phyloP scores from a whole-genome alignment of 2,888 invertebrate genomes.

The Mythimna loreyi region DNA sequence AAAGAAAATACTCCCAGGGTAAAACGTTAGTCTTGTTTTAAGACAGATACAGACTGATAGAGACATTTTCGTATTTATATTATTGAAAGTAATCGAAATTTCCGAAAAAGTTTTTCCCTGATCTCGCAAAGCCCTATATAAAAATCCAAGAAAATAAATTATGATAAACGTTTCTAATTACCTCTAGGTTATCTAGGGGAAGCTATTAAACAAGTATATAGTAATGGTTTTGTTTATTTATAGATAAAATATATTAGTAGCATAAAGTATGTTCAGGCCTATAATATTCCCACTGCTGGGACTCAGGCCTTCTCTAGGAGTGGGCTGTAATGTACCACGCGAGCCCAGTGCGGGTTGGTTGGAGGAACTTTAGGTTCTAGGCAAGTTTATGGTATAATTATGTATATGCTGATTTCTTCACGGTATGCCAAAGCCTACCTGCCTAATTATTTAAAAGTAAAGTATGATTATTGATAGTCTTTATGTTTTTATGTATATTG shows the following conservation, averaged over 20 bases:
- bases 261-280: too few relatives aligned
- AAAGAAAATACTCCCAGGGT: background rate
- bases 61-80: background rate
- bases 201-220: background rate
- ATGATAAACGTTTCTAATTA: background rate
- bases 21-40: background rate
- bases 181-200: background rate
- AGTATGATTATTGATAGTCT: slow-evolving; percentile 1
- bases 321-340: too few relatives aligned
- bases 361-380: too few relatives aligned
- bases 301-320: too few relatives aligned
- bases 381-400: too few relatives aligned
- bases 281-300: too few relatives aligned
- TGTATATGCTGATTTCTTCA: too few relatives aligned
- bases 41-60: background rate
- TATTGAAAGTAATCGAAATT: too few relatives aligned
- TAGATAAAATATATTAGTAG: too few relatives aligned
- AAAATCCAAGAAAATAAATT: background rate
- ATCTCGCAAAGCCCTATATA: background rate
- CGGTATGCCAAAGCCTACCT: background rate
- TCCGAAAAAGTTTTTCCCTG: too few relatives aligned
- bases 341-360: too few relatives aligned
- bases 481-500: background rate
- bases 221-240: background rate
- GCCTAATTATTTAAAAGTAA: slow-evolving; percentile 1